phyloP scores from a whole-genome alignment of 2,113 vertebrate genomes.

The Entosphenus tridentatus region DNA sequence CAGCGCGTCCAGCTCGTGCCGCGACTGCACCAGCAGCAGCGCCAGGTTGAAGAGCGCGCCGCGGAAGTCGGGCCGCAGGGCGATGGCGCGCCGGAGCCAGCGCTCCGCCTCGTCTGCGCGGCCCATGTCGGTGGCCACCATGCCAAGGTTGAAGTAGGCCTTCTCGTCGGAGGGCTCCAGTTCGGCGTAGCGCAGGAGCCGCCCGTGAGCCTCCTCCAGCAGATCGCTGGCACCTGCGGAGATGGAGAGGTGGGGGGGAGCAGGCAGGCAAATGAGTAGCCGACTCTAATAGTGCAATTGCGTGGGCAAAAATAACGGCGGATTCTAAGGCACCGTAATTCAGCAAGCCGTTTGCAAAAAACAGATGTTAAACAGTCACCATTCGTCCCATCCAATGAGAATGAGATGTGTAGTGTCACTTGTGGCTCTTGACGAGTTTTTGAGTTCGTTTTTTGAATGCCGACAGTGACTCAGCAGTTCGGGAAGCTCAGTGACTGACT shows the following conservation, averaged over 20 bases:
- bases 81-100: constrained; percentile 84
- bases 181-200: constrained; percentile 58
- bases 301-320: no score
- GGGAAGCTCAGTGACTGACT: no score
- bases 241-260: not conserved
- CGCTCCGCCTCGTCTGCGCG: constrained; percentile 55
- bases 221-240: constrained; percentile 49
- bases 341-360: no score
- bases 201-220: constrained; percentile 69
- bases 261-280: no score
- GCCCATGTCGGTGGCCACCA: constrained; percentile 89
- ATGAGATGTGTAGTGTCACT: no score
- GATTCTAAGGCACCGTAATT: no score
- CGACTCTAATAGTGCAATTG: no score
- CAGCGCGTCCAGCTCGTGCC: constrained; percentile 56
- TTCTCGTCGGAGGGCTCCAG: constrained; percentile 79
- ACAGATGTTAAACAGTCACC: no score
- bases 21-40: constrained; percentile 66
- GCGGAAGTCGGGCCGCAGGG: constrained; percentile 56
- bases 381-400: no score
- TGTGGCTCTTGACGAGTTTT: no score
- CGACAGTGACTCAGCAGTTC: no score
- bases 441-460: no score
- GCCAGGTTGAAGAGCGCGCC: constrained; percentile 90
- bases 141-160: constrained; percentile 92